phyloP scores from a whole-genome alignment of 1,140 invertebrate species.

The Propsilocerus akamusi region DNA sequence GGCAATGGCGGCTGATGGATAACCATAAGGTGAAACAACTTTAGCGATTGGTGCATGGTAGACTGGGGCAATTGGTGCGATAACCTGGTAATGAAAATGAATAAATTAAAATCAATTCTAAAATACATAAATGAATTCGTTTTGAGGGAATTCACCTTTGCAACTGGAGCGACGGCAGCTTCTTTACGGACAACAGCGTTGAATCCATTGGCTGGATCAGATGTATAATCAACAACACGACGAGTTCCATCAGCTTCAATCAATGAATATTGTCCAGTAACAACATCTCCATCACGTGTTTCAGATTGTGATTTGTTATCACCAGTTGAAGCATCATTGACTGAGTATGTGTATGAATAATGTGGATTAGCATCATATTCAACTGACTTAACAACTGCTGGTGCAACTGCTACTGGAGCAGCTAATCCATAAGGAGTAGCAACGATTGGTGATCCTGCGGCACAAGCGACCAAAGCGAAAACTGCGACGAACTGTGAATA shows the following conservation, averaged over 20 bases:
- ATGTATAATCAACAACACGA: constrained; percentile 33
- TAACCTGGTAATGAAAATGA: no score
- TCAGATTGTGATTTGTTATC: constrained; percentile 35
- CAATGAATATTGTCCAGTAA: constrained; percentile 33
- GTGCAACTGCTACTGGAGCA: constrained; percentile 9
- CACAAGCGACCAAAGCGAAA: constrained; percentile 8
- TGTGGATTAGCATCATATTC: constrained; percentile 29
- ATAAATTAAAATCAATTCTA: no score
- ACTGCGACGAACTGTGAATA: constrained; percentile 4
- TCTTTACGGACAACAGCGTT: constrained; percentile 36
- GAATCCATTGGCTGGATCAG: constrained; percentile 32
- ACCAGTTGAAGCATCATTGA: constrained; percentile 32
- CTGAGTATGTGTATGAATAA: constrained; percentile 32
- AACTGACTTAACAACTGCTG: constrained; percentile 11
- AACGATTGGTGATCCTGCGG: constrained; percentile 15
- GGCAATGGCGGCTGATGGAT: no score
- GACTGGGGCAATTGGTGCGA: neutral
- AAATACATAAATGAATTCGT: no score
- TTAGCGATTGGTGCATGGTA: neutral
- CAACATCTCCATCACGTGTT: constrained; percentile 32
- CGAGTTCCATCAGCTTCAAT: constrained; percentile 34
- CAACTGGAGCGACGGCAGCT: constrained; percentile 18
- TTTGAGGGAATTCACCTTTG: no score
- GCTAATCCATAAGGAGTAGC: constrained; percentile 9
- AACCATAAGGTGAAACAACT: no score